Conservation (phyloP, 2,888 invertebrate species). For the Rugalucina vietnamica region DNA sequence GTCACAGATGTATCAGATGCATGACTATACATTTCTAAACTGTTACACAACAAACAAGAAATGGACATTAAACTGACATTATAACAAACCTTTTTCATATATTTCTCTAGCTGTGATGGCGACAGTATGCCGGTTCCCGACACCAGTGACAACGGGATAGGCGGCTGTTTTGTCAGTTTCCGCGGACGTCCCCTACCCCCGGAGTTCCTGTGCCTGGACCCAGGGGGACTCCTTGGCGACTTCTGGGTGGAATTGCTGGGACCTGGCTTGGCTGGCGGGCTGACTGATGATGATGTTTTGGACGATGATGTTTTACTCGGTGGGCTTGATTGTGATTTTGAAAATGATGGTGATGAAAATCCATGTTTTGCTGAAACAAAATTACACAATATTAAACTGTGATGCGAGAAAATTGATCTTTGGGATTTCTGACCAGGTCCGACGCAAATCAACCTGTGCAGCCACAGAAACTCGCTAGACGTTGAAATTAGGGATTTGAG, state of each 20-base stretch:
- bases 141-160: constrained; percentile 58
- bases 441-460: too few species aligned
- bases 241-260: constrained; percentile 35
- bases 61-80: too few species aligned
- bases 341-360: constrained; percentile 35
- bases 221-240: constrained; percentile 2
- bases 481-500: too few species aligned
- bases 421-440: too few species aligned
- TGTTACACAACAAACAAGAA: too few species aligned
- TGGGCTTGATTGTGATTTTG: constrained; percentile 32
- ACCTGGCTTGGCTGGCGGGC: constrained; percentile 48
- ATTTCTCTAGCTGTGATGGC: constrained; percentile 60
- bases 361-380: constrained; percentile 32
- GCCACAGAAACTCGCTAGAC: too few species aligned
- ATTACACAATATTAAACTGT: too few species aligned
- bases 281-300: neutral
- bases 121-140: constrained; percentile 62
- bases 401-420: too few species aligned
- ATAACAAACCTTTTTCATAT: constrained; percentile 48
- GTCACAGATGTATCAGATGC: too few species aligned
- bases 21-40: too few species aligned
- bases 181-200: constrained; percentile 40
- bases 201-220: constrained; percentile 4
- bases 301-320: neutral
- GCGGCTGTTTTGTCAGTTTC: constrained; percentile 48